phyloP scores from a whole-genome alignment of 2,797 vertebrate genomes.

The Myotis myotis region DNA sequence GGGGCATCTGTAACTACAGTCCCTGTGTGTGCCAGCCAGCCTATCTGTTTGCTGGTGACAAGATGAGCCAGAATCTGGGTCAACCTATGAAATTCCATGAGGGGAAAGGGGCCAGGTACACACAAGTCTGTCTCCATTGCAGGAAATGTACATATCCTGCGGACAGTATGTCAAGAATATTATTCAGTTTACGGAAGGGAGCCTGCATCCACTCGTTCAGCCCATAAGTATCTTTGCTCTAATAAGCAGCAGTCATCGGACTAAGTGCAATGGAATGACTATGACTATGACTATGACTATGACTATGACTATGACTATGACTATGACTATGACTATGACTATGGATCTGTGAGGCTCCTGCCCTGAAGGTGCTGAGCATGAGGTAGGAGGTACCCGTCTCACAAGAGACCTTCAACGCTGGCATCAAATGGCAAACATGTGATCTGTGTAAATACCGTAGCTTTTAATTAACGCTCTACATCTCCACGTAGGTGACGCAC shows the following conservation, averaged over 20 bases:
- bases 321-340: not conserved
- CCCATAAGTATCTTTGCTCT: not conserved
- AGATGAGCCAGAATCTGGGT: not conserved
- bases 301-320: not conserved
- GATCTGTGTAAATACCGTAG: not conserved
- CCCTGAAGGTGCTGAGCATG: not conserved
- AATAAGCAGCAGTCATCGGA: not conserved
- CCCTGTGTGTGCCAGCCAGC: not conserved
- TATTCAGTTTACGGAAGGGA: not conserved
- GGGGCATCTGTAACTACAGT: not conserved
- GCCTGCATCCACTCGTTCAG: not conserved
- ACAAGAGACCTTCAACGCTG: not conserved
- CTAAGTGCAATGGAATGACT: not conserved
- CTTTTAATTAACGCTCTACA: not conserved
- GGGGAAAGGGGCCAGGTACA: accelerated
- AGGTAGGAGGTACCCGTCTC: not conserved
- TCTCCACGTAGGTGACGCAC: not conserved
- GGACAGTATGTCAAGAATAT: not conserved
- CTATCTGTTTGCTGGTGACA: not conserved
- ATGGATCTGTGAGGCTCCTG: not conserved
- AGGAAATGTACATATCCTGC: not conserved
- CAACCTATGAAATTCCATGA: not conserved
- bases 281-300: not conserved
- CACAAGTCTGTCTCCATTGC: accelerated
- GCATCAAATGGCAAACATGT: not conserved